Evolutionary conservation across 2,797 vertebrate genomes (phyloP).

Genomic region (Anniella stebbinsi): DNA sequence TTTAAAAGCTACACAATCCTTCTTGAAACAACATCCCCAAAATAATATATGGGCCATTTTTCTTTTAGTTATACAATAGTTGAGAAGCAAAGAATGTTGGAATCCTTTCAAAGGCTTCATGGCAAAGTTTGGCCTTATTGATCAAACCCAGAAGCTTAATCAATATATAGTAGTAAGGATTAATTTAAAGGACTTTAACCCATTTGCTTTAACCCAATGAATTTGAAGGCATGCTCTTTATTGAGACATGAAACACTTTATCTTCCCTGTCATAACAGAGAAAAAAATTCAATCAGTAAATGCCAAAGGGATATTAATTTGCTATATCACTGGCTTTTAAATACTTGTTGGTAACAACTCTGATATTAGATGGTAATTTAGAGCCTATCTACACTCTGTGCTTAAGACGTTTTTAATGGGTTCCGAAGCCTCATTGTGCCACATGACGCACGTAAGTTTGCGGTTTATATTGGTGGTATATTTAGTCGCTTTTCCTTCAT

Average conservation of each 20-base stretch:
- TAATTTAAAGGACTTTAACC: conserved; percentile 44
- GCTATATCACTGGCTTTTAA: too few relatives aligned
- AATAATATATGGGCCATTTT: conserved; percentile 15
- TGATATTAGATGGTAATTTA: too few relatives aligned
- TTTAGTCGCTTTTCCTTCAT: too few relatives aligned
- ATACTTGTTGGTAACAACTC: too few relatives aligned
- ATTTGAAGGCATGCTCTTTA: conserved; percentile 7
- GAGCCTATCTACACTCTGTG: too few relatives aligned
- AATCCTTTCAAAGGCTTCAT: conserved; percentile 40
- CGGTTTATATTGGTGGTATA: too few relatives aligned
- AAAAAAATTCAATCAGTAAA: conserved; percentile 18
- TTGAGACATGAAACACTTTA: conserved; percentile 8
- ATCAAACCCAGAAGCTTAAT: conserved; percentile 47
- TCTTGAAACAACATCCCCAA: conserved; percentile 5
- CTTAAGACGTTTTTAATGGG: too few relatives aligned
- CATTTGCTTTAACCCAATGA: neutral
- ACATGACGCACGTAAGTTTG: too few relatives aligned
- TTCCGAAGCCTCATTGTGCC: too few relatives aligned
- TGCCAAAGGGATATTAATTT: neutral
- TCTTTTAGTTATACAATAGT: conserved; percentile 39
- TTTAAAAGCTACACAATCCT: conserved; percentile 16
- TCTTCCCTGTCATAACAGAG: conserved; percentile 3
- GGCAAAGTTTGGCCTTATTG: conserved; percentile 36
- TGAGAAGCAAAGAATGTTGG: conserved; percentile 31
- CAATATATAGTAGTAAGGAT: conserved; percentile 9